These are phyloP conservation scores for Trissolcus brochymenae DNA, from an alignment of 2,888 invertebrate genomes.

Conservation along the genomic window DNA sequence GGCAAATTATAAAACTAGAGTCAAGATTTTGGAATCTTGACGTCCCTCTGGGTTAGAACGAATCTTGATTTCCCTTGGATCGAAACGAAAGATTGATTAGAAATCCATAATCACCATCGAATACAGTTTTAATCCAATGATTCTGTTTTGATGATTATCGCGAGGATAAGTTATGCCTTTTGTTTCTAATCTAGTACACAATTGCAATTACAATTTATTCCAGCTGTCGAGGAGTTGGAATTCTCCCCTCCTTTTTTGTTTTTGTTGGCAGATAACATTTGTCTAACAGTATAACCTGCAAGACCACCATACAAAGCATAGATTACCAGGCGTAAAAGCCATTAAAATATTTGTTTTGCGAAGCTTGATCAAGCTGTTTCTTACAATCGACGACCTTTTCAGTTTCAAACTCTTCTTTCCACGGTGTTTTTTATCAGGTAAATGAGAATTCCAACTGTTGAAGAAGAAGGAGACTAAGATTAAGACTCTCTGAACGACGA, in stretches of 20 bases:
- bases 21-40: conserved; percentile 24
- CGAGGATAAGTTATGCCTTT: too few species aligned
- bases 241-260: not conserved
- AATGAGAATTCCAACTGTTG: conserved; percentile 53
- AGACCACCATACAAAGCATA: conserved; percentile 16
- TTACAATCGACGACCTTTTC: conserved; percentile 52
- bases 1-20: conserved; percentile 21
- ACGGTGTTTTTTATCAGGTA: conserved; percentile 50
- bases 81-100: too few species aligned
- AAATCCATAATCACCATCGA: too few species aligned
- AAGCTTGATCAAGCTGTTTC: conserved; percentile 52
- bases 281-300: conserved; percentile 7
- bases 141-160: too few species aligned
- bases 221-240: too few species aligned
- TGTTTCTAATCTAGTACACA: too few species aligned
- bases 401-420: conserved; percentile 42
- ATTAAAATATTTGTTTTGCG: conserved; percentile 56
- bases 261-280: not conserved
- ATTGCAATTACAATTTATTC: too few species aligned
- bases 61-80: too few species aligned
- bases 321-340: conserved; percentile 33
- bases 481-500: conserved; percentile 27
- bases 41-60: not conserved
- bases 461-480: conserved; percentile 40
- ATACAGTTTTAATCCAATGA: too few species aligned